A percentile compares a stretch with the other conserved stretches of the same genome.
Conservation (phyloP, 2,113 vertebrate genomes). For the Salvator merianae region DNA sequence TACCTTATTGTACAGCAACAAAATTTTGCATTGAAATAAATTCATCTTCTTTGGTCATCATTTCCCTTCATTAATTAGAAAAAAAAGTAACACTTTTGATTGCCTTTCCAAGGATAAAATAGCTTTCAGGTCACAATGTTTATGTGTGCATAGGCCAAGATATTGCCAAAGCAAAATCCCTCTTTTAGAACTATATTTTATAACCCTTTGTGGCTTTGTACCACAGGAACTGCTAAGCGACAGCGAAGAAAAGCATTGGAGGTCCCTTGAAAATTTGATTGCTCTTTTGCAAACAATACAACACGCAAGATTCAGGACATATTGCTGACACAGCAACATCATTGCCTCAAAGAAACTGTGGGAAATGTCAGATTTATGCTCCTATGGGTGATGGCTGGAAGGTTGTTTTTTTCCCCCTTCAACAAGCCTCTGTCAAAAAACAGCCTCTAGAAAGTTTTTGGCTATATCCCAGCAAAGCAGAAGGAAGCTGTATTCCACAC, state of each 20-base stretch:
- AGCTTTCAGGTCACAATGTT: not conserved
- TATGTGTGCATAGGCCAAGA: fast-evolving
- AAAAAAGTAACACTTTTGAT: constrained; percentile 15
- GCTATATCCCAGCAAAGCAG: constrained; percentile 88
- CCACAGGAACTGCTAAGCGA: constrained; percentile 51
- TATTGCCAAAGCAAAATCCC: constrained; percentile 37
- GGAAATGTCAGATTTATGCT: constrained; percentile 88
- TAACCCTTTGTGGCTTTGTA: constrained; percentile 40
- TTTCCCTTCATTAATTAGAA: constrained; percentile 8
- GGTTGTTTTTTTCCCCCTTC: constrained; percentile 61
- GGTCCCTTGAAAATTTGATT: constrained; percentile 64
- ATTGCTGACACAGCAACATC: constrained; percentile 77
- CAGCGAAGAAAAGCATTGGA: constrained; percentile 63
- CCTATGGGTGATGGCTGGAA: constrained; percentile 78
- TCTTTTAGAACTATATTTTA: constrained; percentile 45
- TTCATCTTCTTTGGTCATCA: not conserved
- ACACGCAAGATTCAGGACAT: constrained; percentile 62
- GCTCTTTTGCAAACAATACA: constrained; percentile 70
- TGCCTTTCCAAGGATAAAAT: not conserved
- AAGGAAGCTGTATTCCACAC: constrained; percentile 87
- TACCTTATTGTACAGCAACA: not conserved
- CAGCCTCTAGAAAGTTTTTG: constrained; percentile 87
- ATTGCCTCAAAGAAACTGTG: constrained; percentile 77
- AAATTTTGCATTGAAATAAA: not conserved
- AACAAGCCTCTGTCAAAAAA: constrained; percentile 83